Conservation (phyloP, 2,113 vertebrate species). For the Hypocryptadius cinnamomeus region DNA sequence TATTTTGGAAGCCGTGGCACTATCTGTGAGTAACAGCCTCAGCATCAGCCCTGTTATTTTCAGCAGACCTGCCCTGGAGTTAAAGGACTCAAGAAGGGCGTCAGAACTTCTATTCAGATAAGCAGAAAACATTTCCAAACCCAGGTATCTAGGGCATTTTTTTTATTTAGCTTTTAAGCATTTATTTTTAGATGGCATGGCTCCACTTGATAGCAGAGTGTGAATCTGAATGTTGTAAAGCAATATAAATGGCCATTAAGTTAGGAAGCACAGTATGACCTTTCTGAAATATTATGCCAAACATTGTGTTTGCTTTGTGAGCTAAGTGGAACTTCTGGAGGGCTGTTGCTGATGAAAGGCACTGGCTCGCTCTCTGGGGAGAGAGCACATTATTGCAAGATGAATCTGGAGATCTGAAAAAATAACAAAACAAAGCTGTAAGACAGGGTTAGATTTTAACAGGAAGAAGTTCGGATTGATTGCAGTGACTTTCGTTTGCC, state of each 20-base stretch:
- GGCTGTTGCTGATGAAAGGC: slow-evolving; percentile 48
- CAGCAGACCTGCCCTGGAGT: background rate
- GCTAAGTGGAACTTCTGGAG: slow-evolving; percentile 43
- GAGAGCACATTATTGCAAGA: slow-evolving; percentile 18
- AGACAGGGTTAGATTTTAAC: slow-evolving; percentile 7
- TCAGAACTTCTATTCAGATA: background rate
- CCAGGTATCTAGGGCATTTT: slow-evolving; percentile 17
- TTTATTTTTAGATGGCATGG: slow-evolving; percentile 46
- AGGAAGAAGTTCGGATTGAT: background rate
- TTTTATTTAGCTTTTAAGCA: slow-evolving; percentile 17
- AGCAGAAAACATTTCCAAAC: slow-evolving; percentile 13
- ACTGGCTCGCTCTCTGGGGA: background rate
- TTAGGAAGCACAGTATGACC: slow-evolving; percentile 40
- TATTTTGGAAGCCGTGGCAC: background rate
- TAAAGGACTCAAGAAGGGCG: background rate
- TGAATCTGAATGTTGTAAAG: slow-evolving; percentile 53
- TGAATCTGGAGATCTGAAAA: slow-evolving; percentile 33
- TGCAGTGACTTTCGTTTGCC: background rate
- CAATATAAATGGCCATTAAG: slow-evolving; percentile 53
- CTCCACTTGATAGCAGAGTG: slow-evolving; percentile 13
- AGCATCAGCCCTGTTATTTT: background rate
- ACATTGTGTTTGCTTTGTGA: slow-evolving; percentile 42
- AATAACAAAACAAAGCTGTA: slow-evolving; percentile 35
- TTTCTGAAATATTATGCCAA: slow-evolving; percentile 51
- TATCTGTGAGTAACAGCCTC: background rate